phyloP scores from a whole-genome alignment of 1,140 invertebrate species.

The Piezodorus guildinii region DNA sequence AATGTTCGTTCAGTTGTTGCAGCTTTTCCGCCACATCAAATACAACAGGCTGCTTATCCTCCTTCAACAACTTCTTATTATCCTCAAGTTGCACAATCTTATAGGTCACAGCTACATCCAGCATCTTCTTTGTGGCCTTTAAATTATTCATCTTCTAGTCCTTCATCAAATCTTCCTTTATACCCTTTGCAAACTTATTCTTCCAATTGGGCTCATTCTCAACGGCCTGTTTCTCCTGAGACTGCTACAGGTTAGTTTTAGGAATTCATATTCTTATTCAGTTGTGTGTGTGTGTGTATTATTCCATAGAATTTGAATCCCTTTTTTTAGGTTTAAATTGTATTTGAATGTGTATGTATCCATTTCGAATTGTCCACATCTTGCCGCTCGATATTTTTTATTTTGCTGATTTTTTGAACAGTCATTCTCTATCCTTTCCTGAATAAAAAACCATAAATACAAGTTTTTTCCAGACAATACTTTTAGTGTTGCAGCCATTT shows the following conservation, averaged over 20 bases:
- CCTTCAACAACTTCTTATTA: constrained; percentile 29
- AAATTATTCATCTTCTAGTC: constrained; percentile 21
- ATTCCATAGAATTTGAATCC: no score
- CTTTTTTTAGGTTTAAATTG: no score
- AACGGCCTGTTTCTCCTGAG: constrained; percentile 18
- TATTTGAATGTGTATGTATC: no score
- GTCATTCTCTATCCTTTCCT: no score
- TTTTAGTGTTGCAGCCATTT: no score
- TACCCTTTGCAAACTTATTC: constrained; percentile 12
- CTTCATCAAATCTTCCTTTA: constrained; percentile 17
- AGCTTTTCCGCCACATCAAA: constrained; percentile 26
- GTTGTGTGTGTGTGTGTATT: no score
- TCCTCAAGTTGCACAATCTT: constrained; percentile 22
- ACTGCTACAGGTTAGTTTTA: constrained; percentile 19
- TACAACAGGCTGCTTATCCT: constrained; percentile 28
- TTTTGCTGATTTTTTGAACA: no score
- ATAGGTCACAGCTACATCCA: constrained; percentile 23
- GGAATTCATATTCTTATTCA: neutral
- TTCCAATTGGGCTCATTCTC: constrained; percentile 11
- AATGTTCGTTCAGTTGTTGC: constrained; percentile 26
- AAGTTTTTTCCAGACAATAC: no score
- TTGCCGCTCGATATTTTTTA: no score
- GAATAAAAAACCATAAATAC: no score
- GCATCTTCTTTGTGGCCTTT: constrained; percentile 12
- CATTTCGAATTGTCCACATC: no score